phyloP scores from a whole-genome alignment of 1,140 invertebrate species.

The Plodia interpunctella region DNA sequence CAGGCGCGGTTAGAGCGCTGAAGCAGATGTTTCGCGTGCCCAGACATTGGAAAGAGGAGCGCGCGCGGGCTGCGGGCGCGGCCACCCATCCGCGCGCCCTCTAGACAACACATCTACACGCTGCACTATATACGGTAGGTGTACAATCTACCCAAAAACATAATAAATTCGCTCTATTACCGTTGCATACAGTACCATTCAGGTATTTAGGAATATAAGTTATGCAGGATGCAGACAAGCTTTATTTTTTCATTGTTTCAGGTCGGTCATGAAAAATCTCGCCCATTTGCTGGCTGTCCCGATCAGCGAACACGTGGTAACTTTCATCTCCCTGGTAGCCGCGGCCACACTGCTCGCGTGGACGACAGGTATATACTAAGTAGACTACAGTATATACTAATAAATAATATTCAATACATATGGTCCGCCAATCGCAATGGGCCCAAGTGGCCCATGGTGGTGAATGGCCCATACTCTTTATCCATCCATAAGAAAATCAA shows the following conservation, averaged over 20 bases:
- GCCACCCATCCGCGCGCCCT: conserved; percentile 59
- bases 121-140: conserved; percentile 60
- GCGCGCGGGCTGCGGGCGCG: conserved; percentile 56
- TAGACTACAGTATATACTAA: too few relatives aligned
- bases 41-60: conserved; percentile 47
- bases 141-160: too few relatives aligned
- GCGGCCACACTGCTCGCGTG: conserved; percentile 70
- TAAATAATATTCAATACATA: too few relatives aligned
- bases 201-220: too few relatives aligned
- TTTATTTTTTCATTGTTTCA: conserved; percentile 37
- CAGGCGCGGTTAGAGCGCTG: conserved; percentile 44
- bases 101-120: conserved; percentile 48
- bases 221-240: too few relatives aligned
- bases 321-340: conserved; percentile 67
- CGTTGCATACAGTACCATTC: too few relatives aligned
- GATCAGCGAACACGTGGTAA: conserved; percentile 74
- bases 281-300: conserved; percentile 76
- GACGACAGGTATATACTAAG: conserved; percentile 69
- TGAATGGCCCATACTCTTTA: background rate
- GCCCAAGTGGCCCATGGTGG: too few relatives aligned
- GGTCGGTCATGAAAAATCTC: conserved; percentile 78
- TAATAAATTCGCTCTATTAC: too few relatives aligned
- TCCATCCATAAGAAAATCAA: too few relatives aligned
- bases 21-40: conserved; percentile 63
- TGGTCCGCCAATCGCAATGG: too few relatives aligned